These are phyloP conservation scores for Eubasilissa regina DNA, from an alignment of 1,140 invertebrate species.

Conservation along the genomic window DNA sequence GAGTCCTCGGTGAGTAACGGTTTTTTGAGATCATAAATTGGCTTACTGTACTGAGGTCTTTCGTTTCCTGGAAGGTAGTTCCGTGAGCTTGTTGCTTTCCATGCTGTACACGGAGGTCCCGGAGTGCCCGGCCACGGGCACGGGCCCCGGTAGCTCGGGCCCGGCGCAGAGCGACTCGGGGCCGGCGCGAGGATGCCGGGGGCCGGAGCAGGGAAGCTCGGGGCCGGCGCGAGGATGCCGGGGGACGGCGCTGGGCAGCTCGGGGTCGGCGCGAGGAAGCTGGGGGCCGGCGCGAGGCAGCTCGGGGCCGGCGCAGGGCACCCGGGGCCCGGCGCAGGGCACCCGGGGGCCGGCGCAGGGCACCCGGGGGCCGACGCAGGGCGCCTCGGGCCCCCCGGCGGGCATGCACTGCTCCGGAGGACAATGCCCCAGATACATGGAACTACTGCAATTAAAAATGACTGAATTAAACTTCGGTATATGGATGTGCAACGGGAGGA, in stretches of 20 bases:
- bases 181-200: not conserved
- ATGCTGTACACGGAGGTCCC: not conserved
- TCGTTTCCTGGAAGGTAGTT: conserved; percentile 17
- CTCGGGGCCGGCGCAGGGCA: not conserved
- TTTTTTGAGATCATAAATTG: not conserved
- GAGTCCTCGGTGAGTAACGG: not conserved
- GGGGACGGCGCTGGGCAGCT: not conserved
- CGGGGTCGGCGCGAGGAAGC: not conserved
- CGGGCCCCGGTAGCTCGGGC: not conserved
- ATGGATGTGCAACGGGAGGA: too few relatives aligned
- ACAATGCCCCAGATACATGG: not conserved
- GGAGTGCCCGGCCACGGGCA: conserved; percentile 5
- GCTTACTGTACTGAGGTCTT: conserved; percentile 25
- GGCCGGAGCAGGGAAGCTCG: not conserved
- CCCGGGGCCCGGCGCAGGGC: not conserved
- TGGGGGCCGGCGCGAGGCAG: not conserved
- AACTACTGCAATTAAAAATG: not conserved
- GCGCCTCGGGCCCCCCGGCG: too few relatives aligned
- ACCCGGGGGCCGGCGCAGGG: not conserved
- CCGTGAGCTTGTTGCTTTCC: conserved; percentile 10
- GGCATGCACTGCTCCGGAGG: not conserved
- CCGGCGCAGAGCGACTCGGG: not conserved
- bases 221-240: not conserved
- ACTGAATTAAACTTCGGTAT: too few relatives aligned
- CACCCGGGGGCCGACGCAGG: not conserved